Conservation (phyloP, 2,888 invertebrate species). For the Cetonia aurata region DNA sequence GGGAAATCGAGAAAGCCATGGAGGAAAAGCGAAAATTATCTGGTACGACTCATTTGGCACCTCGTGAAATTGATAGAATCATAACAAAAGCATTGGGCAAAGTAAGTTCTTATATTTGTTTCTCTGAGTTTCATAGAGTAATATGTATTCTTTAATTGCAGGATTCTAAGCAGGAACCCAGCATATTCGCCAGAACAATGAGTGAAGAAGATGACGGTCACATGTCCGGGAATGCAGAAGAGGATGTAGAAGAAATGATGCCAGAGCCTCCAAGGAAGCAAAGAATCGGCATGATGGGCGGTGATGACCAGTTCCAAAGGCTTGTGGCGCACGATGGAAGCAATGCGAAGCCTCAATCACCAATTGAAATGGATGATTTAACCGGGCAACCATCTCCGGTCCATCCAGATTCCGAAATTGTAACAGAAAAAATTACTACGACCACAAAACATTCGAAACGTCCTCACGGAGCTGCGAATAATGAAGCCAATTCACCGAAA, state of each 20-base stretch:
- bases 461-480: too few relatives aligned
- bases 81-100: constrained; percentile 49
- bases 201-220: constrained; percentile 1
- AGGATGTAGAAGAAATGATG: constrained; percentile 1
- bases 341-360: background rate
- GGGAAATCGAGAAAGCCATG: constrained; percentile 52
- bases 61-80: constrained; percentile 52
- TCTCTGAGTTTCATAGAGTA: background rate
- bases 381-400: constrained; percentile 5
- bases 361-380: background rate
- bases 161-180: constrained; percentile 2
- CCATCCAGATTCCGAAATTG: background rate
- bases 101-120: constrained; percentile 44
- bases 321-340: background rate
- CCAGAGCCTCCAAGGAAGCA: too few relatives aligned
- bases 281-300: too few relatives aligned
- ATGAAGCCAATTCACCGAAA: too few relatives aligned
- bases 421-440: background rate
- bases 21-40: constrained; percentile 48
- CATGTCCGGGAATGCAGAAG: constrained; percentile 1
- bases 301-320: background rate
- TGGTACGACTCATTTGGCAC: constrained; percentile 49
- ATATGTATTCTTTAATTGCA: background rate
- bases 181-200: constrained; percentile 9
- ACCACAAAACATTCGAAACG: too few relatives aligned